Percentiles rank a stretch among this genome's conserved stretches.
Evolutionary conservation across 2,888 invertebrate genomes (phyloP).

Genomic region (Leptogaster cylindrica): DNA sequence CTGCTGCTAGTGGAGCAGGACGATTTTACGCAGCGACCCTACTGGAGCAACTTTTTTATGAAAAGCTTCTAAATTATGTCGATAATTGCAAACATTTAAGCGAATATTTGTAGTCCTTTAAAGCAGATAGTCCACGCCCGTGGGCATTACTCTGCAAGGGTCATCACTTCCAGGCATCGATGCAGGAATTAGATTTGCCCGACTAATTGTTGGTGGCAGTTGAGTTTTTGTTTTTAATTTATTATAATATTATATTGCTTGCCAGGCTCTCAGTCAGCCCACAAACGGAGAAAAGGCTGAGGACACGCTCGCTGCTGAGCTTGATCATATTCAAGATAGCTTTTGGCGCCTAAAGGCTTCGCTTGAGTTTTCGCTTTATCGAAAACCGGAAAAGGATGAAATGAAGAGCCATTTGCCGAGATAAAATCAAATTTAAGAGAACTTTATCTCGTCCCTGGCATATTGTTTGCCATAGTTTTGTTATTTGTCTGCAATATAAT

Average conservation of each 20-base stretch:
- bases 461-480: not conserved
- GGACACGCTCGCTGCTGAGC: not conserved
- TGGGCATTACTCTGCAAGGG: not conserved
- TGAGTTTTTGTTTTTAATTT: constrained; percentile 24
- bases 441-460: constrained; percentile 7
- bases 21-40: not conserved
- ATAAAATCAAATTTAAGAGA: constrained; percentile 37
- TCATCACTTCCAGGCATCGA: constrained; percentile 1
- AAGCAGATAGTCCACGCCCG: not conserved
- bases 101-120: not conserved
- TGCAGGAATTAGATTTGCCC: no score
- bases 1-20: not conserved
- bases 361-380: constrained; percentile 24
- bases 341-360: constrained; percentile 36
- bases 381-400: constrained; percentile 19
- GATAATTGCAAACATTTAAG: constrained; percentile 21
- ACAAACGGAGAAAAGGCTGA: constrained; percentile 11
- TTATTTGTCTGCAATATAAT: not conserved
- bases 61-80: not conserved
- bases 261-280: not conserved
- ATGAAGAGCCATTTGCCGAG: constrained; percentile 3
- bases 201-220: no score
- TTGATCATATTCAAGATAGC: constrained; percentile 23
- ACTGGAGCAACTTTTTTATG: not conserved
- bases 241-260: no score